Evolutionary conservation across 2,888 invertebrate species (phyloP).

Genomic region (Oscheius sp.): DNA sequence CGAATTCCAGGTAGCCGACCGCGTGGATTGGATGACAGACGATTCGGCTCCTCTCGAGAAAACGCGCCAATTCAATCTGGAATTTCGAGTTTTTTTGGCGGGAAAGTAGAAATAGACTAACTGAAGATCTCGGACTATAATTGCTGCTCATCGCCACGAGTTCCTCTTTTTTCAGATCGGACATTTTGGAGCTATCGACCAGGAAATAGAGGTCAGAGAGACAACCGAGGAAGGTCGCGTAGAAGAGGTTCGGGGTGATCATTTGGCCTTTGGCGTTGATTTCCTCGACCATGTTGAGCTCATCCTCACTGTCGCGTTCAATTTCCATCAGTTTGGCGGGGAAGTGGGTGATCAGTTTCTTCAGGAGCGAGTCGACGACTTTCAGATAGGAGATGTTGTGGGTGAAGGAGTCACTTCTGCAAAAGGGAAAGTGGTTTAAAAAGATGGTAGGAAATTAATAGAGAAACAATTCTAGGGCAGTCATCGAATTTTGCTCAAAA

Average conservation of each 20-base stretch:
- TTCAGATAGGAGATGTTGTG: constrained; percentile 41
- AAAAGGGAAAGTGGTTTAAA: constrained; percentile 1
- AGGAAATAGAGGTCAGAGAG: constrained; percentile 48
- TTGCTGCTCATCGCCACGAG: constrained; percentile 39
- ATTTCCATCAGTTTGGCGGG: constrained; percentile 58
- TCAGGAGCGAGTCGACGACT: constrained; percentile 49
- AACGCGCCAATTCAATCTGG: constrained; percentile 53
- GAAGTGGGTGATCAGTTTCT: constrained; percentile 46
- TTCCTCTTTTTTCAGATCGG: constrained; percentile 36
- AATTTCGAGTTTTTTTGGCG: constrained; percentile 3
- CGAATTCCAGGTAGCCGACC: constrained; percentile 57
- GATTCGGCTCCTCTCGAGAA: constrained; percentile 54
- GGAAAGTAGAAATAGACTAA: constrained; percentile 18
- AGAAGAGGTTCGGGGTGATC: neutral
- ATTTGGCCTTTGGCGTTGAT: constrained; percentile 20
- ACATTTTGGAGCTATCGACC: constrained; percentile 37
- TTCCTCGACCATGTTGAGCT: constrained; percentile 49
- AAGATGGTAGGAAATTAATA: no score
- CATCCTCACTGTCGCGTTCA: constrained; percentile 55
- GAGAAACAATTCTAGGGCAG: no score
- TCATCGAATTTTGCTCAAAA: no score
- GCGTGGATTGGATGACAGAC: constrained; percentile 55
- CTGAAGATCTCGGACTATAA: constrained; percentile 49
- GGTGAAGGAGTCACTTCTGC: constrained; percentile 42
- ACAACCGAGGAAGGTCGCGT: constrained; percentile 11